Base-by-base conservation (phyloP, 1,140 invertebrate species). In the Geopemphigus sp. region DNA sequence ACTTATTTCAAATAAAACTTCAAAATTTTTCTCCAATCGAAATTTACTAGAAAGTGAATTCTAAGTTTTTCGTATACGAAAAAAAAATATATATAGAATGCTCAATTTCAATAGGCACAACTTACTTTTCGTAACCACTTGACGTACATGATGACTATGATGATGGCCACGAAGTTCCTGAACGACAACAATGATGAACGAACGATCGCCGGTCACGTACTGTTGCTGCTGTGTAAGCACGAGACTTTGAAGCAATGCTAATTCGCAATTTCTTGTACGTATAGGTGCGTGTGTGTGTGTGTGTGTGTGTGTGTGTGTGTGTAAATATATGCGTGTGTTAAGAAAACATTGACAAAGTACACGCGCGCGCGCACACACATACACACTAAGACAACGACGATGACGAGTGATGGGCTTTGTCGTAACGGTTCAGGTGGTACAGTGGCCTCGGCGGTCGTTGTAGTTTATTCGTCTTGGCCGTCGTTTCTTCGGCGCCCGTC, bases 391-490 rank as follows among this genome's bases (percentile, higher is more conserved):
- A 26, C 54, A 14, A 59, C 32, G n/a, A 17, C 8, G 56, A 26
- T 14, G 29, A 29, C 57, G 74, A 61, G 29, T 47, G 47, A 50
- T 50, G 74, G 57, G 74, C 74, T 63, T 39, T 63, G 22, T 50
- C 57, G 74, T 78, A 61, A 78, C 74, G 74, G 74, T 78, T 78
- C 74, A 78, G 39, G 17, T 59, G 74, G 22, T 63, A 63, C 57
- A 39, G 56, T 78, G 74, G 74, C 74, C 74, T 78, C 74, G 74
- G 24, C 39, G 54, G 56, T 59, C 26, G 56, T 76, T 56, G 12
- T 50, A 12, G 22, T 47, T 78, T 63, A 22, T 78, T 78, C 39
- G 74, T 78, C 74, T 78, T 78, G 12, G 74, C 74, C 74, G 57
- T 78, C 74, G 57, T 78, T 63, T 78, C 74, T 57, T 78, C 56